A percentile compares a stretch with the other conserved stretches of the same genome.
Evolutionary conservation across 2,113 vertebrate species (phyloP).

Genomic region (Ranitomeya variabilis): DNA sequence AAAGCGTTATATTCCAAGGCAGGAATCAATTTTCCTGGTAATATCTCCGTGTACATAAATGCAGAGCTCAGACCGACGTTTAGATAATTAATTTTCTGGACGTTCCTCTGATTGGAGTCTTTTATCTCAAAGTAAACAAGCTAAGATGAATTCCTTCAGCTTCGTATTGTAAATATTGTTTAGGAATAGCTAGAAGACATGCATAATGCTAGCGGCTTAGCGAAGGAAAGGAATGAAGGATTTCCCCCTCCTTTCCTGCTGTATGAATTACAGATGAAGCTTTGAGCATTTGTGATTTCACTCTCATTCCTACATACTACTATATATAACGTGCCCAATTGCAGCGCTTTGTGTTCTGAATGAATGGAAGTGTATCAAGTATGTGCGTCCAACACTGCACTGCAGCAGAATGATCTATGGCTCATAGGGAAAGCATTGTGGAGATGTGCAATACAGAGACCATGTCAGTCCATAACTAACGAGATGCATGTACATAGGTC

Average conservation of each 20-base stretch:
- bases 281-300: background rate
- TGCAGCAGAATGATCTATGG: slow-evolving; percentile 44
- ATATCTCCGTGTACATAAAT: background rate
- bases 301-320: background rate
- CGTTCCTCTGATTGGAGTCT: background rate
- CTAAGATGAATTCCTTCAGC: background rate
- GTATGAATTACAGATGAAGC: background rate
- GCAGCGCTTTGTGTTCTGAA: background rate
- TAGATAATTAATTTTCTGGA: background rate
- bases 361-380: slow-evolving; percentile 22
- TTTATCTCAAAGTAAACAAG: background rate
- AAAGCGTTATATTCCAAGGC: background rate
- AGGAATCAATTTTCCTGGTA: background rate
- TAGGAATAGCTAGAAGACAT: background rate
- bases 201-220: background rate
- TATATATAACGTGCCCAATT: background rate
- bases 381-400: slow-evolving; percentile 24
- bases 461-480: background rate
- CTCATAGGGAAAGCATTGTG: background rate
- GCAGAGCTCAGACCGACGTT: background rate
- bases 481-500: too few relatives aligned
- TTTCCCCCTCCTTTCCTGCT: background rate
- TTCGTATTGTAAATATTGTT: background rate
- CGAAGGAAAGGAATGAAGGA: background rate
- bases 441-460: background rate